Conservation (phyloP, 2,113 vertebrate genomes). For the Plectropomus leopardus region DNA sequence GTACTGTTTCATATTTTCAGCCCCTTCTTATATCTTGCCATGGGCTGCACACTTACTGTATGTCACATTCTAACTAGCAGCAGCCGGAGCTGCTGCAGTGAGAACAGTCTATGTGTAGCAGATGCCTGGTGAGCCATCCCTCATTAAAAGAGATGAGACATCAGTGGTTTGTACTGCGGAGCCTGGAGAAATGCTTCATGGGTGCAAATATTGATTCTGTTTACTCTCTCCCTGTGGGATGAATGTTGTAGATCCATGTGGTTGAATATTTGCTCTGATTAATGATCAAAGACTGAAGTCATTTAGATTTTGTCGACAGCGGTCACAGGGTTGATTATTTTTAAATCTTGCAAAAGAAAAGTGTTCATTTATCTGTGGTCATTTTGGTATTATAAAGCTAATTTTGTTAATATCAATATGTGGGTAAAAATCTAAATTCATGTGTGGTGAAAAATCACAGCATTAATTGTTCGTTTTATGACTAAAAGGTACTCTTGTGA, state of each 20-base stretch:
- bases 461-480: not conserved
- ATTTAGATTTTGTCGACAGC: slow-evolving; percentile 15
- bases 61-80: slow-evolving; percentile 45
- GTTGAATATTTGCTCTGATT: slow-evolving; percentile 62
- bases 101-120: slow-evolving; percentile 59
- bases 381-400: not conserved
- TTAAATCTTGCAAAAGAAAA: not conserved
- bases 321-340: not conserved
- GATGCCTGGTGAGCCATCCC: slow-evolving; percentile 60
- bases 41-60: slow-evolving; percentile 21
- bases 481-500: not conserved
- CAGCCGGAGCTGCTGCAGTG: slow-evolving; percentile 42
- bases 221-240: slow-evolving; percentile 59
- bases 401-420: not conserved
- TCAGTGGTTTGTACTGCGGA: slow-evolving; percentile 48
- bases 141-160: slow-evolving; percentile 77
- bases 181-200: slow-evolving; percentile 66
- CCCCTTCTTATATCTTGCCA: slow-evolving; percentile 1
- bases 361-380: not conserved
- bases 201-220: slow-evolving; percentile 78
- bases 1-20: not conserved
- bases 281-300: slow-evolving; percentile 57
- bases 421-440: not conserved
- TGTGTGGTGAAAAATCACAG: not conserved
- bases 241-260: slow-evolving; percentile 50